A percentile compares a stretch with the other conserved stretches of the same genome.
Conservation (phyloP, 2,797 vertebrate genomes). For the Sparidentex hasta region DNA sequence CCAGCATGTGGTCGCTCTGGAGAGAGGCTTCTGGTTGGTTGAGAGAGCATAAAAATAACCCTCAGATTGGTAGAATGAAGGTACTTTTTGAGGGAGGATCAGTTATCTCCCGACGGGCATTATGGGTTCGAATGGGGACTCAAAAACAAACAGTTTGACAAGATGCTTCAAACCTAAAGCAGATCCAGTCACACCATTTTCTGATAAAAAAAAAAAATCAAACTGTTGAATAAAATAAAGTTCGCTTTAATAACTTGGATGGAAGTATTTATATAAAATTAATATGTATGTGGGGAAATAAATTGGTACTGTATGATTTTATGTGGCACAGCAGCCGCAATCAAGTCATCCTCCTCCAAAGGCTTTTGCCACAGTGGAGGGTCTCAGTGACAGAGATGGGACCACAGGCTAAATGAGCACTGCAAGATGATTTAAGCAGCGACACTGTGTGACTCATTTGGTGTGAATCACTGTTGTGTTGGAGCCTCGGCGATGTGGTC, state of each 20-base stretch:
- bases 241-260: too few species aligned
- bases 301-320: neutral
- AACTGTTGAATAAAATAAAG: neutral
- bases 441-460: conserved; percentile 45
- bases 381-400: conserved; percentile 21
- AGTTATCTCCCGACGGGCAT: conserved; percentile 7
- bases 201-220: neutral
- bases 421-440: conserved; percentile 26
- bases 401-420: conserved; percentile 26
- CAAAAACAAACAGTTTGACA: neutral
- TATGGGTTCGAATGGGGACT: conserved; percentile 10
- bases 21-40: conserved; percentile 44
- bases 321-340: neutral
- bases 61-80: conserved; percentile 27
- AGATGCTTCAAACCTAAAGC: neutral
- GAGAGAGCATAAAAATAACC: conserved; percentile 49
- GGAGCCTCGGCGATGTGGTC: conserved; percentile 34
- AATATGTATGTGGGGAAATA: neutral
- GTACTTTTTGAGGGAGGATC: conserved; percentile 19
- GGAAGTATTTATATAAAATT: too few species aligned
- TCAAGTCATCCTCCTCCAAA: neutral
- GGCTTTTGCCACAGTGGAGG: neutral
- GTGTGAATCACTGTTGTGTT: conserved; percentile 46
- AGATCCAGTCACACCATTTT: neutral
- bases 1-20: conserved; percentile 42